Percentiles rank a stretch among this genome's conserved stretches.
phyloP scores from a whole-genome alignment of 2,888 invertebrate species.

The Laspeyria flexula region DNA sequence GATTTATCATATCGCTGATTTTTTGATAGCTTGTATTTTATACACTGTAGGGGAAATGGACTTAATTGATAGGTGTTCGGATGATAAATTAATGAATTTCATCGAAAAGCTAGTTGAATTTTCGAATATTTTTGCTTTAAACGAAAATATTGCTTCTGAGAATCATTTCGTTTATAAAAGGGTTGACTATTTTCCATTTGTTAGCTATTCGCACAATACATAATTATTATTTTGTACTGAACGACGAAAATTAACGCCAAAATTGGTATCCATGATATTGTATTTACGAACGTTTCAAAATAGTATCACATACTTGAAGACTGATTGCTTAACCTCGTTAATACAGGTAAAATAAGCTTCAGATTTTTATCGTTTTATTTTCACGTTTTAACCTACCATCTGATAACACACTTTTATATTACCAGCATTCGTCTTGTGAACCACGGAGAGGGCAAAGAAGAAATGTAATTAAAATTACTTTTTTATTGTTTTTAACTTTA shows the following conservation, averaged over 20 bases:
- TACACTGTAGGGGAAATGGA: background rate
- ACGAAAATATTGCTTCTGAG: too few relatives aligned
- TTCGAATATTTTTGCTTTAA: background rate
- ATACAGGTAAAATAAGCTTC: background rate
- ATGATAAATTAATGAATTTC: background rate
- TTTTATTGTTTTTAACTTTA: constrained; percentile 36
- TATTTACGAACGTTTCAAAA: too few relatives aligned
- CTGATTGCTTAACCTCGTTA: background rate
- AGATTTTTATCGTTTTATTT: background rate
- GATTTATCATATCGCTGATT: constrained; percentile 57
- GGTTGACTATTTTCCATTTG: too few relatives aligned
- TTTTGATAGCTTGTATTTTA: constrained; percentile 20
- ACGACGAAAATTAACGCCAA: too few relatives aligned
- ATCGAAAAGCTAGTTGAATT: background rate
- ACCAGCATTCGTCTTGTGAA: constrained; percentile 24
- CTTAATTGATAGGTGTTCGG: background rate
- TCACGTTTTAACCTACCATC: background rate
- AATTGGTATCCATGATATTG: too few relatives aligned
- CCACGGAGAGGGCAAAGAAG: constrained; percentile 27
- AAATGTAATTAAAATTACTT: constrained; percentile 45
- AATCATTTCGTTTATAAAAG: too few relatives aligned
- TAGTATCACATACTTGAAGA: background rate
- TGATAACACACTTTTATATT: constrained; percentile 8
- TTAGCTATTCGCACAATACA: too few relatives aligned
- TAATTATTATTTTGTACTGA: too few relatives aligned